These are phyloP conservation scores for Tetramorium simillimum DNA, from an alignment of 1,140 invertebrate genomes.

Conservation along the genomic window DNA sequence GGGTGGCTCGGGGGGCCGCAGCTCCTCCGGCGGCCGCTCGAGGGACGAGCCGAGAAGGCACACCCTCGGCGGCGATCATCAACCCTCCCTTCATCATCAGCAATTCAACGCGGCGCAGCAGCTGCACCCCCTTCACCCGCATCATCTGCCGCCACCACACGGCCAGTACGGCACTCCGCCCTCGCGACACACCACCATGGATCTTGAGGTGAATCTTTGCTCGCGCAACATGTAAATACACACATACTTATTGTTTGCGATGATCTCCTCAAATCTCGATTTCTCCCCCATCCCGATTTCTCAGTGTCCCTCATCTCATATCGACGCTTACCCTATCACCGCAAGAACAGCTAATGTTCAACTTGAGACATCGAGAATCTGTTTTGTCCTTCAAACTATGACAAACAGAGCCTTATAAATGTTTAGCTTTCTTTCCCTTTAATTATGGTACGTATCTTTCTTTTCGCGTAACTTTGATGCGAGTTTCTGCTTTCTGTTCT, in stretches of 20 bases:
- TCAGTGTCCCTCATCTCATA: neutral
- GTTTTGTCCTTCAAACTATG: neutral
- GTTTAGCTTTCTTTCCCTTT: neutral
- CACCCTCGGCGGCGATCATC: conserved; percentile 89
- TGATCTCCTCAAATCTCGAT: neutral
- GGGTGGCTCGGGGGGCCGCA: conserved; percentile 80
- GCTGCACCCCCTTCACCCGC: conserved; percentile 86
- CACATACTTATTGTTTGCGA: conserved; percentile 60
- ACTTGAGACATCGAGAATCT: neutral
- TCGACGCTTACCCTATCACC: too few relatives aligned
- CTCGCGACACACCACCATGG: conserved; percentile 88
- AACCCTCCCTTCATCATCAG: conserved; percentile 84
- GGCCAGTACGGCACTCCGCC: conserved; percentile 85
- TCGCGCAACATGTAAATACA: conserved; percentile 74
- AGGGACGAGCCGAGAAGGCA: conserved; percentile 89
- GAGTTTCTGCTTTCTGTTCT: neutral
- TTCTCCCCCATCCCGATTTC: neutral
- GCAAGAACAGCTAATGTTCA: neutral
- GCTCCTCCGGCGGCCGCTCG: conserved; percentile 84
- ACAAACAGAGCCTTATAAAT: neutral
- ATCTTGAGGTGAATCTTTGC: conserved; percentile 88
- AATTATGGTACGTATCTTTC: conserved; percentile 11
- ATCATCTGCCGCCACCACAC: conserved; percentile 85
- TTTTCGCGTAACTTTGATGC: neutral
- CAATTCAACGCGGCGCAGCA: conserved; percentile 86